Evolutionary conservation across 2,797 vertebrate genomes (phyloP).

Genomic region (Tenualosa ilisha): DNA sequence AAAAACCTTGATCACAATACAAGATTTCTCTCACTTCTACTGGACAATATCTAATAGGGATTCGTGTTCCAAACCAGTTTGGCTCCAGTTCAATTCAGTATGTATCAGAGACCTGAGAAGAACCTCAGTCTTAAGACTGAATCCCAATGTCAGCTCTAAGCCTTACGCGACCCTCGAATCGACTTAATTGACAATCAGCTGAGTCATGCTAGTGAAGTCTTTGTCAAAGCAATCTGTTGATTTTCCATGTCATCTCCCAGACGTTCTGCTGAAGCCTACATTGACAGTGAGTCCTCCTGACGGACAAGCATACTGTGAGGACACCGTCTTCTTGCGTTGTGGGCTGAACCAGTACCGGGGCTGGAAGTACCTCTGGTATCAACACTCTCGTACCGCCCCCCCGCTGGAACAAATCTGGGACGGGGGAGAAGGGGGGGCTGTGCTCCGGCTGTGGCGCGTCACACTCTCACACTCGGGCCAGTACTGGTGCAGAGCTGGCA

Average conservation of each 20-base stretch:
- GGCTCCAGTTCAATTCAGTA: too few species aligned
- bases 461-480: neutral
- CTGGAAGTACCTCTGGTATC: conserved; percentile 14
- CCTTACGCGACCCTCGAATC: too few species aligned
- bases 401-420: conserved; percentile 7
- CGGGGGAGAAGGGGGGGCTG: neutral
- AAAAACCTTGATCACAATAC: neutral
- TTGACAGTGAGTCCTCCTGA: neutral
- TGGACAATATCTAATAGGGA: neutral
- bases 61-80: neutral
- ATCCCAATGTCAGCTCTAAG: too few species aligned
- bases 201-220: too few species aligned
- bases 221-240: too few species aligned
- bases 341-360: neutral
- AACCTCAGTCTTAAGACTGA: too few species aligned
- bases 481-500: neutral
- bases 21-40: neutral
- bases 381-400: neutral
- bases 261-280: neutral
- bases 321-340: neutral
- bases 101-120: too few species aligned
- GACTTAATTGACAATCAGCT: too few species aligned
- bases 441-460: neutral
- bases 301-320: neutral
- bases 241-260: neutral